Percentiles rank a stretch among this genome's conserved stretches.
These are phyloP conservation scores for Buceros bicornis DNA, from an alignment of 2,797 vertebrate species.

Conservation along the genomic window DNA sequence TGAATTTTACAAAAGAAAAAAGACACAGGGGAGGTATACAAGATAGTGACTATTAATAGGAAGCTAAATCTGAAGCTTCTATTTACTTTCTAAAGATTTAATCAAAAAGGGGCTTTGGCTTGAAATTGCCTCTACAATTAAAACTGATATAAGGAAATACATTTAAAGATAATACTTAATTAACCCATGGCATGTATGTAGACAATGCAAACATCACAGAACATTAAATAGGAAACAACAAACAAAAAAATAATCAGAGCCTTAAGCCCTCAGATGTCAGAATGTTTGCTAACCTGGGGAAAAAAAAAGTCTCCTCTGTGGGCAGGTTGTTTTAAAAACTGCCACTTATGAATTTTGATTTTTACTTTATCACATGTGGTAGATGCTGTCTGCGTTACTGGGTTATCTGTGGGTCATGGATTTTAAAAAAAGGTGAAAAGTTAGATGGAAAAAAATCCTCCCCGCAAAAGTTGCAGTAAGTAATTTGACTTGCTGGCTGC, in stretches of 20 bases:
- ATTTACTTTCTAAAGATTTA: constrained; percentile 43
- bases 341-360: neutral
- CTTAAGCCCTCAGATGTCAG: neutral
- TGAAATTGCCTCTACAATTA: constrained; percentile 49
- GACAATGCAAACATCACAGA: constrained; percentile 5
- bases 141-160: constrained; percentile 42
- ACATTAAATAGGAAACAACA: constrained; percentile 28
- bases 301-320: neutral
- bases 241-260: constrained; percentile 22
- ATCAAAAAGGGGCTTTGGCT: constrained; percentile 22
- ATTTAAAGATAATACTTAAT: constrained; percentile 57
- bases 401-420: neutral
- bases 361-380: neutral
- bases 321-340: neutral
- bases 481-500: neutral
- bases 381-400: neutral
- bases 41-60: constrained; percentile 23
- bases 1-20: constrained; percentile 14
- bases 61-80: constrained; percentile 14
- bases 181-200: neutral
- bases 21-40: neutral
- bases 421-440: neutral
- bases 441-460: neutral
- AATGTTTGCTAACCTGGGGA: neutral
- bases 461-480: neutral